Evolutionary conservation across 2,888 invertebrate species (phyloP).

Genomic region (Pocota personata): DNA sequence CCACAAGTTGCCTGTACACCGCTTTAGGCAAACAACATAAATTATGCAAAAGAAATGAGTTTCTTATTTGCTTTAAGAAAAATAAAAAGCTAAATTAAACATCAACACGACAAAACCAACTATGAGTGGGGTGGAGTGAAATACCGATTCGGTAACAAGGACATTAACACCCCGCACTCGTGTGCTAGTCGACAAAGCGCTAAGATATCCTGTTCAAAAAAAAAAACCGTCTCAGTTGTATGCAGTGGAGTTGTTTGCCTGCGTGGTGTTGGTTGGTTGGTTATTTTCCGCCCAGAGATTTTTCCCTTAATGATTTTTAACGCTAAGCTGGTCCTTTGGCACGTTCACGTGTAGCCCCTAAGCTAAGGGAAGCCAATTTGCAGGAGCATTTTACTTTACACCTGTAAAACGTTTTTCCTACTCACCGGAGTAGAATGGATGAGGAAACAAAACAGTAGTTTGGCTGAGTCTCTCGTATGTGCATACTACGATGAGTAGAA

Average conservation of each 20-base stretch:
- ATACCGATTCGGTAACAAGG: conserved; percentile 55
- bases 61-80: conserved; percentile 68
- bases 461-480: conserved; percentile 3
- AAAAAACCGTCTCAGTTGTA: conserved; percentile 12
- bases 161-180: conserved; percentile 59
- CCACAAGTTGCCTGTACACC: conserved; percentile 31
- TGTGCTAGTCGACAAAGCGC: conserved; percentile 40
- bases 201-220: neutral
- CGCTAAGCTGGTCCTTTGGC: conserved; percentile 71
- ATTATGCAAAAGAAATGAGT: conserved; percentile 72
- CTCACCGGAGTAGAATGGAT: neutral
- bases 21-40: conserved; percentile 68
- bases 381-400: conserved; percentile 67
- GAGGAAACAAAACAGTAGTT: conserved; percentile 27
- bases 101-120: conserved; percentile 50
- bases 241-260: conserved; percentile 55
- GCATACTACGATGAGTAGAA: too few relatives aligned
- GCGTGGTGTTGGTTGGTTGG: conserved; percentile 30
- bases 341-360: conserved; percentile 57
- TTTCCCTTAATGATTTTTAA: conserved; percentile 68
- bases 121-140: neutral
- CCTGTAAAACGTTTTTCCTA: conserved; percentile 64
- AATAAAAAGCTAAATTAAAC: conserved; percentile 65
- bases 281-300: conserved; percentile 66
- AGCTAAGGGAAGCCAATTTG: conserved; percentile 70